Evolutionary conservation across 2,113 vertebrate genomes (phyloP).

Genomic region (Perca fluviatilis): DNA sequence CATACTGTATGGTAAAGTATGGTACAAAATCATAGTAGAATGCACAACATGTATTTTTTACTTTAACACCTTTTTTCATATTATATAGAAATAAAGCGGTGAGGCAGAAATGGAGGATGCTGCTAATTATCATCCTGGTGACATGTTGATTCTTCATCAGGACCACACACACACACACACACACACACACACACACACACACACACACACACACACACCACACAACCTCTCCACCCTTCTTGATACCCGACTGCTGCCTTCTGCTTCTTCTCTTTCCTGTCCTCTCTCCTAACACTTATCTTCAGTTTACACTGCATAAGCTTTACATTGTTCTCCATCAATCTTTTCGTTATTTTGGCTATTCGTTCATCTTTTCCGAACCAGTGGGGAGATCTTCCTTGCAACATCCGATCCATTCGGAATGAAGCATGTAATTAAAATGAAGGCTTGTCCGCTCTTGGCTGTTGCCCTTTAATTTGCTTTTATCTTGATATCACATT

Average conservation of each 20-base stretch:
- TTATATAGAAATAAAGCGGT: neutral
- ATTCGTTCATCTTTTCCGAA: constrained; percentile 3
- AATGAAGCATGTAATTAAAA: constrained; percentile 67
- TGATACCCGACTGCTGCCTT: constrained; percentile 1
- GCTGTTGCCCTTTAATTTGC: constrained; percentile 41
- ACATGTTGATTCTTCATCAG: constrained; percentile 1
- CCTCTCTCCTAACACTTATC: neutral
- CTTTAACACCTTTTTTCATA: neutral
- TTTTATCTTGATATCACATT: constrained; percentile 26
- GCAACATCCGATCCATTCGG: constrained; percentile 33
- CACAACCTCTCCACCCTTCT: neutral
- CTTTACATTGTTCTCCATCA: constrained; percentile 5
- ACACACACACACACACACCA: constrained; percentile 1
- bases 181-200: neutral
- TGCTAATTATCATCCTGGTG: constrained; percentile 3
- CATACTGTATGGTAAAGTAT: neutral
- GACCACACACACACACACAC: neutral
- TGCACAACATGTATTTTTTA: neutral
- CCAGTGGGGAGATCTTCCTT: neutral
- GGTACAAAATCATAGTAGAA: neutral
- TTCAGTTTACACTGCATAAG: constrained; percentile 14
- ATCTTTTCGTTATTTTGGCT: constrained; percentile 9
- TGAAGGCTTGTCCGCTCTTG: constrained; percentile 44
- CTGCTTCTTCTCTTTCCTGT: neutral
- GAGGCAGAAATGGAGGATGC: constrained; percentile 2